These are phyloP conservation scores for Rhagoletis zephyria DNA, from an alignment of 1,140 invertebrate species.

Conservation along the genomic window DNA sequence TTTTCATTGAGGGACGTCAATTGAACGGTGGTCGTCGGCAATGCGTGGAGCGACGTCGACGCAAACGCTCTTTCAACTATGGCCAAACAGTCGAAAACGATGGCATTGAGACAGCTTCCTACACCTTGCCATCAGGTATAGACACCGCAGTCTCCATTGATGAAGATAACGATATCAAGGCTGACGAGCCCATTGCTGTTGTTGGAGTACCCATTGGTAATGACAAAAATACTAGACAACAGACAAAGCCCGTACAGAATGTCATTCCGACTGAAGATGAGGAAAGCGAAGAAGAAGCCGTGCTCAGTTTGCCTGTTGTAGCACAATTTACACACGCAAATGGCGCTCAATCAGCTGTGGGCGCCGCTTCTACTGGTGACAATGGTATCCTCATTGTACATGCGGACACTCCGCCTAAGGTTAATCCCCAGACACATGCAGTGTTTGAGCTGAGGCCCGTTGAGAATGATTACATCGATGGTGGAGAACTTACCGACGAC, in stretches of 20 bases:
- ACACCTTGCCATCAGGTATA: constrained; percentile 10
- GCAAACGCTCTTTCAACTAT: constrained; percentile 60
- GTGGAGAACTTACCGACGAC: constrained; percentile 55
- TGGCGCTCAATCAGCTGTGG: background rate
- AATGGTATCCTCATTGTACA: constrained; percentile 66
- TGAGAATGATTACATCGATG: constrained; percentile 51
- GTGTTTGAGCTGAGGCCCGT: constrained; percentile 68
- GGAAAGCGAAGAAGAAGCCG: constrained; percentile 23
- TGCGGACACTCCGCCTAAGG: constrained; percentile 66
- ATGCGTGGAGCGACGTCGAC: constrained; percentile 65
- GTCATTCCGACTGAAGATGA: constrained; percentile 54
- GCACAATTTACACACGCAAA: constrained; percentile 11
- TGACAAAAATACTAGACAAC: background rate
- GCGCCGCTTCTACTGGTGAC: constrained; percentile 54
- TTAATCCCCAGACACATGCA: constrained; percentile 68
- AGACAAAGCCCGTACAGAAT: background rate
- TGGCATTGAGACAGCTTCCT: constrained; percentile 44
- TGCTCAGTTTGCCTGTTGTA: background rate
- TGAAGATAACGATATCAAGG: constrained; percentile 47
- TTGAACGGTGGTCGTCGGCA: constrained; percentile 65
- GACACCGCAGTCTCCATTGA: constrained; percentile 29
- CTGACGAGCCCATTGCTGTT: background rate
- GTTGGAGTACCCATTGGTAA: background rate
- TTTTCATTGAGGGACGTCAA: constrained; percentile 68
- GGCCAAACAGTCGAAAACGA: constrained; percentile 11